These are phyloP conservation scores for Calcarius lapponicus DNA, from an alignment of 2,797 vertebrate genomes.

Conservation along the genomic window DNA sequence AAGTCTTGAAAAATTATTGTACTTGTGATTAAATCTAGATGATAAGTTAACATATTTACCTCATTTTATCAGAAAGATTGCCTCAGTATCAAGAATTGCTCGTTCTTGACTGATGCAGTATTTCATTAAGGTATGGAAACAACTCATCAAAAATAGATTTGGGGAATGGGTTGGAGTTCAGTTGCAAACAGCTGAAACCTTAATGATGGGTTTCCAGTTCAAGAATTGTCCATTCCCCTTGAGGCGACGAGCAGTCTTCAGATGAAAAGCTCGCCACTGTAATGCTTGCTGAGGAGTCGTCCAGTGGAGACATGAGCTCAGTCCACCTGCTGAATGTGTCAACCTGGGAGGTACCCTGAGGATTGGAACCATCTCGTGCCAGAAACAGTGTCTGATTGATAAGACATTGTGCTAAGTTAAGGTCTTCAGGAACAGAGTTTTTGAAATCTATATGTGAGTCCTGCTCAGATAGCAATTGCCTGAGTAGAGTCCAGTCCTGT, in stretches of 20 bases:
- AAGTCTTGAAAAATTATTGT: constrained; percentile 61
- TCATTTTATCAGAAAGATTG: constrained; percentile 70
- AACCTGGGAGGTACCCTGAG: constrained; percentile 84
- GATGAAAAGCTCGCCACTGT: constrained; percentile 97
- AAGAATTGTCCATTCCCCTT: constrained; percentile 98
- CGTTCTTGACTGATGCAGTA: constrained; percentile 67
- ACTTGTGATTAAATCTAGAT: constrained; percentile 67
- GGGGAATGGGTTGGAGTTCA: constrained; percentile 40
- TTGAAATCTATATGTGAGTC: constrained; percentile 90
- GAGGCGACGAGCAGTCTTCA: constrained; percentile 93
- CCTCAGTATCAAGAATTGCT: constrained; percentile 68
- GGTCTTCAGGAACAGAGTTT: constrained; percentile 95
- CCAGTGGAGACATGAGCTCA: constrained; percentile 92
- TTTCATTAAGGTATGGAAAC: constrained; percentile 66
- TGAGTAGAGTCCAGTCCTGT: constrained; percentile 94
- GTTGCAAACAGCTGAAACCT: constrained; percentile 64
- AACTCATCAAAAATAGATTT: constrained; percentile 76
- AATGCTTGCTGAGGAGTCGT: constrained; percentile 93
- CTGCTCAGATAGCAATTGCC: constrained; percentile 92
- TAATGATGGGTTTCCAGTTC: constrained; percentile 98
- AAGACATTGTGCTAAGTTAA: constrained; percentile 97
- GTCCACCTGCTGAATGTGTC: constrained; percentile 93
- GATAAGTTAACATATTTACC: constrained; percentile 73
- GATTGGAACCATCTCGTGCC: constrained; percentile 88
- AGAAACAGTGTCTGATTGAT: constrained; percentile 97